Percentiles rank a stretch among this genome's conserved stretches.
phyloP scores from a whole-genome alignment of 2,113 vertebrate genomes.

The Neodontobutis hainanensis region DNA sequence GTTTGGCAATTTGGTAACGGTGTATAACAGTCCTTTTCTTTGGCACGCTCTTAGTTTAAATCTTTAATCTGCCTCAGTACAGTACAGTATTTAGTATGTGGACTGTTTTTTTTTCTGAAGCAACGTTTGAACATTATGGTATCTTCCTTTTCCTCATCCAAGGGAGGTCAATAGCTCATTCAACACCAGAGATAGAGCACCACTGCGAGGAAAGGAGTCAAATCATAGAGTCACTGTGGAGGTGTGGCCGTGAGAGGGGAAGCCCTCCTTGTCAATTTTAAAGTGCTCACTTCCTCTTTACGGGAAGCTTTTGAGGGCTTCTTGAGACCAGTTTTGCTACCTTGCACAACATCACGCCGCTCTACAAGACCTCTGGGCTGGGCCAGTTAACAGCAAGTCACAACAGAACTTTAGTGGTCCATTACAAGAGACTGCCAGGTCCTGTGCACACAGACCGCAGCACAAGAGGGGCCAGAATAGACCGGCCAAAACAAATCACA shows the following conservation, averaged over 20 bases:
- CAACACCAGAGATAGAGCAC: constrained; percentile 53
- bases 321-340: constrained; percentile 20
- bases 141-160: constrained; percentile 37
- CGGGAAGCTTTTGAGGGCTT: constrained; percentile 45
- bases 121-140: constrained; percentile 30
- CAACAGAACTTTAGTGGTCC: constrained; percentile 69
- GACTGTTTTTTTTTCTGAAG: constrained; percentile 2
- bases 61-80: constrained; percentile 49
- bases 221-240: no score
- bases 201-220: constrained; percentile 31
- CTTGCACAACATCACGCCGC: constrained; percentile 36
- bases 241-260: no score
- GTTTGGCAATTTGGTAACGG: constrained; percentile 19
- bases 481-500: no score
- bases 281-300: constrained; percentile 58
- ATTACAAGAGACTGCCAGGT: constrained; percentile 51
- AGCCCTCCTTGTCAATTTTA: no score
- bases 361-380: constrained; percentile 41
- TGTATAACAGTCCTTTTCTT: constrained; percentile 52
- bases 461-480: no score
- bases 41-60: constrained; percentile 34
- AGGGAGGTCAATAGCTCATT: constrained; percentile 60
- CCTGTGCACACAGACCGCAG: constrained; percentile 38
- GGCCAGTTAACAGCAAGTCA: constrained; percentile 42
- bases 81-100: no score